Evolutionary conservation across 2,888 invertebrate species (phyloP).

Genomic region (Megaustenia siamemsis): DNA sequence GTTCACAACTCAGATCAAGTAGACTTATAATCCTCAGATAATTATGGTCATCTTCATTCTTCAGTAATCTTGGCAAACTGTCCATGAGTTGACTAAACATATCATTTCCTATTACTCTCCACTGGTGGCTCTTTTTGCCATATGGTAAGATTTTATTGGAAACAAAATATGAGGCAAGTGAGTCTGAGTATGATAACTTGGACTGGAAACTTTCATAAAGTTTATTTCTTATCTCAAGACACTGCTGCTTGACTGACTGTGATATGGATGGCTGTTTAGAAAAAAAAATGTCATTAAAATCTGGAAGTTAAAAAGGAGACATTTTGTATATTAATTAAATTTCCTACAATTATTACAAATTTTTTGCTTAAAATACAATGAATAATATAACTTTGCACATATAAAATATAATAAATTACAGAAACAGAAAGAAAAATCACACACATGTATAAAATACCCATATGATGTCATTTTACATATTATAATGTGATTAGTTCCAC

Average conservation of each 20-base stretch:
- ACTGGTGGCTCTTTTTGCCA: neutral
- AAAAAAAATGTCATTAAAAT: neutral
- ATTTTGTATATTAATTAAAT: too few species aligned
- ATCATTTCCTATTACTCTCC: neutral
- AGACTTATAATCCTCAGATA: neutral
- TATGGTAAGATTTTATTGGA: neutral
- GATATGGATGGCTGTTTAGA: neutral
- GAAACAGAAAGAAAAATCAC: neutral
- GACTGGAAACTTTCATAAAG: neutral
- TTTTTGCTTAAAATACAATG: neutral
- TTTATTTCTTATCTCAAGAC: neutral
- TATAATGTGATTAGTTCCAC: too few species aligned
- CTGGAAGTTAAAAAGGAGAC: too few species aligned
- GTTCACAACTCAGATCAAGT: neutral
- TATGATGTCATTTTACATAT: too few species aligned
- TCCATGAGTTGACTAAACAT: neutral
- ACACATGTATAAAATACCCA: too few species aligned
- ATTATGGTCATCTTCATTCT: neutral
- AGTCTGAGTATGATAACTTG: neutral
- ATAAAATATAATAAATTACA: neutral
- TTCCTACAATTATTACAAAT: too few species aligned
- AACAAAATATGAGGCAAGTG: neutral
- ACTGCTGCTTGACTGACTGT: neutral
- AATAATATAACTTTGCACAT: neutral
- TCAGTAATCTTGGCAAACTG: slow-evolving; percentile 28